Evolutionary conservation across 2,797 vertebrate species (phyloP).

Genomic region (Platyrinchus mystaceus): DNA sequence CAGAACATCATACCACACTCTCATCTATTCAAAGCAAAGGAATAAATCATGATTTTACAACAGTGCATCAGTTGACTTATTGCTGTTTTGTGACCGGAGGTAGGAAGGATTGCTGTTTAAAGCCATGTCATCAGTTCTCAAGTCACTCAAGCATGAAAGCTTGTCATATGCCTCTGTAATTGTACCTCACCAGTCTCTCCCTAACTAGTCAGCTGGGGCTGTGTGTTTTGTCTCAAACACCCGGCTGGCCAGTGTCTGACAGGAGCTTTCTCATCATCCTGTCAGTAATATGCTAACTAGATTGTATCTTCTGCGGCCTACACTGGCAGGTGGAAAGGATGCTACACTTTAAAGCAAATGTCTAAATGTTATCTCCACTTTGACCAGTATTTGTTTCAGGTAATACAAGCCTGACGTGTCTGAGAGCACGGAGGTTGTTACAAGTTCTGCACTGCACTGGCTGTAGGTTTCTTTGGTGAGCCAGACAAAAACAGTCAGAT

Average conservation of each 20-base stretch:
- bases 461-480: background rate
- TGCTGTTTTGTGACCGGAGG: conserved; percentile 90
- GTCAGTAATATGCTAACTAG: conserved; percentile 97
- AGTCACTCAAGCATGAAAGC: conserved; percentile 88
- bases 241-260: conserved; percentile 85
- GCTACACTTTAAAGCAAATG: conserved; percentile 65
- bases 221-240: conserved; percentile 75
- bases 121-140: conserved; percentile 81
- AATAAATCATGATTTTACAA: conserved; percentile 97
- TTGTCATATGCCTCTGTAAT: conserved; percentile 96
- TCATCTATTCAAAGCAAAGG: conserved; percentile 86
- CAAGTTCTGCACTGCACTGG: background rate
- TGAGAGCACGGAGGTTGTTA: background rate
- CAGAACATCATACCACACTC: conserved; percentile 79
- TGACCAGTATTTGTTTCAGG: conserved; percentile 32
- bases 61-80: conserved; percentile 90
- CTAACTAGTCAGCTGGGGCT: conserved; percentile 97
- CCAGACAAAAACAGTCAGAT: background rate
- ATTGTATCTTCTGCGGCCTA: conserved; percentile 80
- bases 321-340: conserved; percentile 80
- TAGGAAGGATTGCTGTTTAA: conserved; percentile 86
- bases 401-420: background rate
- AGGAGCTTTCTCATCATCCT: conserved; percentile 92
- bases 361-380: conserved; percentile 38
- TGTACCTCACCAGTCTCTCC: conserved; percentile 86